Conservation (phyloP, 2,888 invertebrate genomes). For the Eristalinus aeneus region DNA sequence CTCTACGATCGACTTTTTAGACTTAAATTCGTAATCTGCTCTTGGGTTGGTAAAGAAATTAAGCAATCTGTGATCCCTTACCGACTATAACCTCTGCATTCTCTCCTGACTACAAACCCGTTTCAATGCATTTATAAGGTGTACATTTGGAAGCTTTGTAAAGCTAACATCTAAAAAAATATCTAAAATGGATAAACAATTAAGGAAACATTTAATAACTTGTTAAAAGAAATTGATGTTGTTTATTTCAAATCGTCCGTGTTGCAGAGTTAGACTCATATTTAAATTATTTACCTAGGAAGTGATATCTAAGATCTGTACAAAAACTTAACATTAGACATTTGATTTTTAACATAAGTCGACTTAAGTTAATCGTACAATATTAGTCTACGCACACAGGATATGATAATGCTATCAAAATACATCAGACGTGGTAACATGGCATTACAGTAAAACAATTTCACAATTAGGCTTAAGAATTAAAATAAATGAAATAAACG, state of each 20-base stretch:
- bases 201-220: background rate
- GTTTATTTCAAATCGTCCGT: background rate
- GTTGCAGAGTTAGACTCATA: background rate
- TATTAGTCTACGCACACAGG: background rate
- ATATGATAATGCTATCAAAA: background rate
- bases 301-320: conserved; percentile 31
- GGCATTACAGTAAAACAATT: background rate
- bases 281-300: background rate
- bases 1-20: too few species aligned
- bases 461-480: background rate
- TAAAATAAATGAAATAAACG: background rate
- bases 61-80: too few species aligned
- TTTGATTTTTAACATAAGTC: background rate
- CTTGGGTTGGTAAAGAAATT: too few species aligned
- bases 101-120: too few species aligned
- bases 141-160: too few species aligned
- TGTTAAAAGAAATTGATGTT: conserved; percentile 4
- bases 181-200: background rate
- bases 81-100: too few species aligned
- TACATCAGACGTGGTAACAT: background rate
- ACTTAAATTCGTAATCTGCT: too few species aligned
- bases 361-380: background rate
- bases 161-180: too few species aligned
- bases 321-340: conserved; percentile 37
- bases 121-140: too few species aligned